Evolutionary conservation across 2,888 invertebrate species (phyloP), one percentile per base, ranked within the genome.

Genomic region (Oligia fasciuncula): DNA sequence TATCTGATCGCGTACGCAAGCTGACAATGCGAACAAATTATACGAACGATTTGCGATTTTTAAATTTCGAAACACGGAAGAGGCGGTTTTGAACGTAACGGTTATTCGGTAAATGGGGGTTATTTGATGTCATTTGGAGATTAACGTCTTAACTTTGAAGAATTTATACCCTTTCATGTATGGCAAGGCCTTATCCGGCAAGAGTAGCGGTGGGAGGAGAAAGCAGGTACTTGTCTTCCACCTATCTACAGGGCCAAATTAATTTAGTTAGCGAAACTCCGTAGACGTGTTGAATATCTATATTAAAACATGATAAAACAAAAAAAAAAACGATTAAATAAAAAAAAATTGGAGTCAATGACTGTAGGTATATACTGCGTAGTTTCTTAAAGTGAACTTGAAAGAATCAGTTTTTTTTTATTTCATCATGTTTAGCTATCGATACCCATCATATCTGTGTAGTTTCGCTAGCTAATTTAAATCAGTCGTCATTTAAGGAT

Each of bases 11-110:
- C 67, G 73, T 84, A 79, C 77, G 93, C 94, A 93, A 94, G 94
- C 94, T 95, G 95, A 93, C 94, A 94, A 93, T 92, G 90, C 89
- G 86, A 83, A 86, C 86, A 89, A 90, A 90, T 89, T 90, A 87
- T 81, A 81, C 81, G 81, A 85, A 68, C 80, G 80, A 88, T 90
- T 84, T 85, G 87, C 88, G 85, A 89, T 90, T 91, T 90, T 89
- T 79, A 89, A 89, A 88, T 87, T 88, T 88, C 85, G 85, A 87
- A 85, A 93, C 92, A 92, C 81, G 88, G 84, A 93, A 93, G 87
- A 89, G 91, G 91, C 90, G 92, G 88, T 84, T 82, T 85, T 80
- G 46, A 87, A 81, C 75, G 72, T 86, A 89, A 87, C 89, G 86
- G 85, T 85, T 87, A 84, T 83, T 82, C 62, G 68, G 75, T 76